Percentiles rank a stretch among this genome's conserved stretches.
Conservation (phyloP, 2,888 invertebrate species). For the Tiliacea citrago region DNA sequence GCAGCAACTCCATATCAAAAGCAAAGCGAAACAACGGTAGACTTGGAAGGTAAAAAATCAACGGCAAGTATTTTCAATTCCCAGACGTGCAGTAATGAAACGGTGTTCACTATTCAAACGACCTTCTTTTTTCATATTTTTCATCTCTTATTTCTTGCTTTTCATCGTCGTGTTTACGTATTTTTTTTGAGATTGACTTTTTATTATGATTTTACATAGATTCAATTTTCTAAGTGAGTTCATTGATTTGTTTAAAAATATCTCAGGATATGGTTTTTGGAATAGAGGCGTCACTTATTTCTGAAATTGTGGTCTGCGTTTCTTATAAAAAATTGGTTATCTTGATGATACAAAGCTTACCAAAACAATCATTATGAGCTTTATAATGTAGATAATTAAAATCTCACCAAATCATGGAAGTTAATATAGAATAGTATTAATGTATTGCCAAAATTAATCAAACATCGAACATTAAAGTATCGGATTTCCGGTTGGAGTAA, state of each 20-base stretch:
- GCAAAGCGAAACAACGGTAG: slow-evolving; percentile 59
- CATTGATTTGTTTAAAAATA: not conserved
- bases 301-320: not conserved
- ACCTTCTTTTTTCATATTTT: slow-evolving; percentile 28
- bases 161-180: not conserved
- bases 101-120: slow-evolving; percentile 68
- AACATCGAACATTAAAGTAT: too few species aligned
- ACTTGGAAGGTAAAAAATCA: slow-evolving; percentile 69
- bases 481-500: too few species aligned
- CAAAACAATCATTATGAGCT: too few species aligned
- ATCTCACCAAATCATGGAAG: too few species aligned
- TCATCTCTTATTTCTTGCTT: slow-evolving; percentile 46
- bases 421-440: too few species aligned
- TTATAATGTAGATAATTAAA: too few species aligned
- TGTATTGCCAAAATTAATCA: too few species aligned
- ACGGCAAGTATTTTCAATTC: slow-evolving; percentile 74
- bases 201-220: not conserved
- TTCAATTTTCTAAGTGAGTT: not conserved
- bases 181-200: not conserved
- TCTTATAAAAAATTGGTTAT: too few species aligned
- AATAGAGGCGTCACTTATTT: not conserved
- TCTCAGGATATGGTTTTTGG: too few species aligned
- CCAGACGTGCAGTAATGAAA: slow-evolving; percentile 71
- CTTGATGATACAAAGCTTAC: too few species aligned
- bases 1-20: slow-evolving; percentile 59